These are phyloP conservation scores for Zonitis immaculata DNA, from an alignment of 2,888 invertebrate species.

Conservation along the genomic window DNA sequence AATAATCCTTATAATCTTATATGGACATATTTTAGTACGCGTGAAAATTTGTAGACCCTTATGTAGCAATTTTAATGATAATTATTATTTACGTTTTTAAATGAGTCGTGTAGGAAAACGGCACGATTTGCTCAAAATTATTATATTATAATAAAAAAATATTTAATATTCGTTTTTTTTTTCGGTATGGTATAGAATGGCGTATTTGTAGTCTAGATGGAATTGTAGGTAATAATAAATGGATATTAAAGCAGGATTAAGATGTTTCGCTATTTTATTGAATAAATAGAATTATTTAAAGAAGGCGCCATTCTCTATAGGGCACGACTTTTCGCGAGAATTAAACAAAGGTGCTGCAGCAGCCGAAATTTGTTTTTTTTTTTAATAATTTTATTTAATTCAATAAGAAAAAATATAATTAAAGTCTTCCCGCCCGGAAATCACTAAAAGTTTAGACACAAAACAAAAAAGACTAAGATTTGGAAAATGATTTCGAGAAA, in stretches of 20 bases:
- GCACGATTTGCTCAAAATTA: constrained; percentile 28
- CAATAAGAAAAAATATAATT: constrained; percentile 14
- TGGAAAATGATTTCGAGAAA: too few relatives aligned
- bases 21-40: constrained; percentile 48
- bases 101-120: constrained; percentile 26
- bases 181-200: constrained; percentile 39
- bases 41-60: constrained; percentile 35
- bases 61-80: constrained; percentile 36
- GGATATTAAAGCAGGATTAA: constrained; percentile 23
- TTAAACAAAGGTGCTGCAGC: constrained; percentile 40
- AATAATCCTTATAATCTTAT: constrained; percentile 37
- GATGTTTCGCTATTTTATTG: too few relatives aligned
- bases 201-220: constrained; percentile 24
- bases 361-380: constrained; percentile 42
- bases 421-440: constrained; percentile 51
- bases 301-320: constrained; percentile 40
- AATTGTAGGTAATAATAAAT: constrained; percentile 22
- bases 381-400: constrained; percentile 8
- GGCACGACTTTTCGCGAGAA: constrained; percentile 41
- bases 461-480: too few relatives aligned
- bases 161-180: constrained; percentile 2
- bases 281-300: too few relatives aligned
- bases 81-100: constrained; percentile 26
- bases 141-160: constrained; percentile 4
- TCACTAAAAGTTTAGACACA: constrained; percentile 31